phyloP scores from a whole-genome alignment of 2,797 vertebrate species.

The Pipistrellus pygmaeus region DNA sequence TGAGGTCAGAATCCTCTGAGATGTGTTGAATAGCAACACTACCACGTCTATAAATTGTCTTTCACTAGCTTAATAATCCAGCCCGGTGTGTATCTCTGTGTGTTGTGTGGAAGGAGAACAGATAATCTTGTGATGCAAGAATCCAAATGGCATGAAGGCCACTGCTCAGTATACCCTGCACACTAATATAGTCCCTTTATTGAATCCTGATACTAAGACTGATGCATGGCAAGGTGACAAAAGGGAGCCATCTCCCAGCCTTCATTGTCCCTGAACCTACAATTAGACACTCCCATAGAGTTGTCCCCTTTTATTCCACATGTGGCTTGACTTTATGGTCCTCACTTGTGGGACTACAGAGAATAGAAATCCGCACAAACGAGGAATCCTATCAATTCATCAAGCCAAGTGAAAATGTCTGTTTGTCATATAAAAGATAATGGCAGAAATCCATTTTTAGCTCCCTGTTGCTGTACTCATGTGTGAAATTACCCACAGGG shows the following conservation, averaged over 20 bases:
- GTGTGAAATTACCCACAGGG: constrained; percentile 83
- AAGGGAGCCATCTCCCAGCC: neutral
- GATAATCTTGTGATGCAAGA: neutral
- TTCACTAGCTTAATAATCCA: neutral
- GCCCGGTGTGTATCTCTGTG: neutral
- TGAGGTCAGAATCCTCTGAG: neutral
- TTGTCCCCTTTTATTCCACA: constrained; percentile 36
- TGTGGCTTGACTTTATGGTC: constrained; percentile 3
- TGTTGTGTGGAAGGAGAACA: neutral
- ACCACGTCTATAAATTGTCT: neutral
- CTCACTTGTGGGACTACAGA: constrained; percentile 63
- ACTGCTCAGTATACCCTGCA: neutral
- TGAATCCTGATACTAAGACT: neutral
- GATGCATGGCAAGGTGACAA: neutral
- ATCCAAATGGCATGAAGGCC: neutral
- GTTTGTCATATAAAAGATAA: constrained; percentile 80
- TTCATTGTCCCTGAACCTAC: constrained; percentile 29
- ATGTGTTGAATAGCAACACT: neutral
- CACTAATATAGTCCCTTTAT: neutral
- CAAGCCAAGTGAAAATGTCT: constrained; percentile 82
- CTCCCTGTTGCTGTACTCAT: constrained; percentile 77
- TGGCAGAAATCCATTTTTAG: constrained; percentile 82
- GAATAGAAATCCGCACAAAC: constrained; percentile 74
- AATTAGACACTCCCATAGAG: constrained; percentile 38
- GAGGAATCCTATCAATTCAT: constrained; percentile 75